Base-by-base conservation (phyloP, 1,140 invertebrate species). In the Tetramorium parvispinum region DNA sequence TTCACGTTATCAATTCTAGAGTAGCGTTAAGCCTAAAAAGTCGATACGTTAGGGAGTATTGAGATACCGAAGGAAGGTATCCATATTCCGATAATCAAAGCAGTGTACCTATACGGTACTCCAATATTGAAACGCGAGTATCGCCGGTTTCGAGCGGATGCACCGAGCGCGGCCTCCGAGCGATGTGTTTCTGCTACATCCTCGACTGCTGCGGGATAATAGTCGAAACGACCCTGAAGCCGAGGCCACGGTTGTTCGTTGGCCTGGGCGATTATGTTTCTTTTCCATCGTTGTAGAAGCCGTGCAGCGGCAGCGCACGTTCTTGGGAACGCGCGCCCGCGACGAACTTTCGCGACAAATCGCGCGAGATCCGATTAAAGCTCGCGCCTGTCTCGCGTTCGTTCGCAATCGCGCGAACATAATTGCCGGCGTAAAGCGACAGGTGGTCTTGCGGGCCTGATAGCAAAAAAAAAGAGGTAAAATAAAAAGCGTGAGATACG, bases 181-280 rank as follows among this genome's bases (percentile, higher is more conserved):
- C 77, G 78, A 86, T 86, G 85, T 43, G 63, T 75, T 85, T 83
- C 76, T 86, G 65, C 85, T 71, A 77, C 85, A 86, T 86, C 85
- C 85, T 86, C 78, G 77, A 61, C 68, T 46, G 83, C 89, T 65
- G 89, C 89, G 81, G 90, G 91, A 92, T 92, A 91, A 92, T 92
- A 92, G 91, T 87, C 85, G 85, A 91, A 91, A 89, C 89, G 91
- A 91, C 91, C 91, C 91, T 91, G 91, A 92, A 90, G 85, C 85
- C 91, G 87, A 92, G 91, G 91, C 79, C 87, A 86, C 78, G 70
- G 85, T 92, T 91, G 89, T 91, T 70, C 87, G 76, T 85, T 88
- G 87, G 88, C 88, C 88, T 86, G 82, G 71, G 40, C 89, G 83
- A 75, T 91, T 83, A 85, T 68, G 76, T 86, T 90, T 91, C 86